phyloP scores from a whole-genome alignment of 2,888 invertebrate species.

The Thymelicus lineola region DNA sequence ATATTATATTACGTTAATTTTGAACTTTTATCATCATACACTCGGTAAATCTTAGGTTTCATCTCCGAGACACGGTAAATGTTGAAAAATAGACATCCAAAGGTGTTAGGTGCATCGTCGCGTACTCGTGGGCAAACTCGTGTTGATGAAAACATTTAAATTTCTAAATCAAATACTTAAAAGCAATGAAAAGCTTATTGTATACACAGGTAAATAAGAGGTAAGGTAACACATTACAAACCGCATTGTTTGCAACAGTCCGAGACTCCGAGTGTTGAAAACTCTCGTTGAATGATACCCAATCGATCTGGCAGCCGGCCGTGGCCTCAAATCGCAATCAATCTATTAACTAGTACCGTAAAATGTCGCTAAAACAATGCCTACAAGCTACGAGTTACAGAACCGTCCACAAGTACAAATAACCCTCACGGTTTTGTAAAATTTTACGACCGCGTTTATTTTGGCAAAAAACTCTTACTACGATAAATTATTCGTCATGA shows the following conservation, averaged over 20 bases:
- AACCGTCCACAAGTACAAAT: not conserved
- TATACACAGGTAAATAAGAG: not conserved
- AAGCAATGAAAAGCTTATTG: not conserved
- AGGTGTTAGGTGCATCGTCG: too few species aligned
- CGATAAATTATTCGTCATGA: too few species aligned
- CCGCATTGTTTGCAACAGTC: slow-evolving; percentile 41
- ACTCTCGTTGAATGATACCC: slow-evolving; percentile 44
- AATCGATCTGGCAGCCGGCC: slow-evolving; percentile 44
- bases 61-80: too few species aligned
- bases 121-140: too few species aligned
- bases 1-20: too few species aligned
- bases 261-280: slow-evolving; percentile 40
- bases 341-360: slow-evolving; percentile 23
- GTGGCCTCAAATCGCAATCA: slow-evolving; percentile 42
- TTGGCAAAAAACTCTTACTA: too few species aligned
- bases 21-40: too few species aligned
- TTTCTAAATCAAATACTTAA: too few species aligned
- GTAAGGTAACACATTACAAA: slow-evolving; percentile 32
- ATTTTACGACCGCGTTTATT: not conserved
- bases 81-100: too few species aligned
- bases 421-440: slow-evolving; percentile 7
- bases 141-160: too few species aligned
- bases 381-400: not conserved
- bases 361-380: slow-evolving; percentile 28
- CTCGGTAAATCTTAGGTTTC: too few species aligned